These are phyloP conservation scores for Neotoma lepida DNA, from an alignment of 2,113 vertebrate genomes.

Conservation along the genomic window DNA sequence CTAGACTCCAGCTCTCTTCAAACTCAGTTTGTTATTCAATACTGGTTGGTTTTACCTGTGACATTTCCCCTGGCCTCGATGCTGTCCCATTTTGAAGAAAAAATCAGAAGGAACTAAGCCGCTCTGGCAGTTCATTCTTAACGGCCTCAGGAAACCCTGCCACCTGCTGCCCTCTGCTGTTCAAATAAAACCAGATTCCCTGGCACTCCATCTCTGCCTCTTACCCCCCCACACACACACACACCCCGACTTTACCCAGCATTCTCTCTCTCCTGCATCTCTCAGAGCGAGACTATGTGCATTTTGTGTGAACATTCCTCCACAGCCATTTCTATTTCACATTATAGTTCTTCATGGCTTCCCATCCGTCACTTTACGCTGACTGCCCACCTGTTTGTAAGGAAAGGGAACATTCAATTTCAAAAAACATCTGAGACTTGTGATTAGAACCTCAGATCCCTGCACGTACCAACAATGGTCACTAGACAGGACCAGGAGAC, in stretches of 20 bases:
- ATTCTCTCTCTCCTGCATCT: neutral
- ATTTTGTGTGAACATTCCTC: neutral
- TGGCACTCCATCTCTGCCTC: fast-evolving
- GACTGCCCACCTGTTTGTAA: neutral
- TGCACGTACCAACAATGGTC: neutral
- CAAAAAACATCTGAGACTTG: neutral
- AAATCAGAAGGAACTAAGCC: constrained; percentile 2
- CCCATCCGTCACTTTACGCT: neutral
- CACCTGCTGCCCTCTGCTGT: constrained; percentile 82
- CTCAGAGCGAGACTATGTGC: neutral
- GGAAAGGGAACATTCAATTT: neutral
- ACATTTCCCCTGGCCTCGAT: neutral
- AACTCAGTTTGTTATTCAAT: neutral
- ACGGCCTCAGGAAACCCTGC: constrained; percentile 13
- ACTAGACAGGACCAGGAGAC: neutral
- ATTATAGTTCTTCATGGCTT: neutral
- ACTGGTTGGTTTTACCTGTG: neutral
- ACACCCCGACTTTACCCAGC: neutral
- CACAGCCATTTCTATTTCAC: neutral
- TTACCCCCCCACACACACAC: neutral
- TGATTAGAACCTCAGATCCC: neutral
- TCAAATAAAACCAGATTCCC: constrained; percentile 51
- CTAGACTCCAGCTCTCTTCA: neutral
- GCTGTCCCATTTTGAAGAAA: neutral
- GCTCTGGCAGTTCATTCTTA: neutral